phyloP scores from a whole-genome alignment of 2,797 vertebrate species.

The Chaunax sp. region DNA sequence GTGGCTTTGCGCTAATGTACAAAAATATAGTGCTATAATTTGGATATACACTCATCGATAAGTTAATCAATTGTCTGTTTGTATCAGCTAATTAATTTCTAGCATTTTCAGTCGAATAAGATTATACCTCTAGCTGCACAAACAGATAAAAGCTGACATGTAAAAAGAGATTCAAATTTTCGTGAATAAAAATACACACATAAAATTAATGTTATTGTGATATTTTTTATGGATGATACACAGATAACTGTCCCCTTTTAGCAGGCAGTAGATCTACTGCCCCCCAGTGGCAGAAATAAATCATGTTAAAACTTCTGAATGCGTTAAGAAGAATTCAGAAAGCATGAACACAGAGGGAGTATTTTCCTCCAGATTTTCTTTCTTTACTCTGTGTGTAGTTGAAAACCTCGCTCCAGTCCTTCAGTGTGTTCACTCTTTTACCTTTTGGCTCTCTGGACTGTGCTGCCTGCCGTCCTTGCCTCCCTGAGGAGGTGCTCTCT shows the following conservation, averaged over 20 bases:
- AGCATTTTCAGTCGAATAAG: no score
- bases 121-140: no score
- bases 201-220: background rate
- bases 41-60: background rate
- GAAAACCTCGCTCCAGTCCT: background rate
- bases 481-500: conserved; percentile 9
- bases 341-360: background rate
- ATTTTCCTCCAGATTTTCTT: background rate
- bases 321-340: background rate
- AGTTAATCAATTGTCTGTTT: no score
- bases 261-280: conserved; percentile 41
- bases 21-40: background rate
- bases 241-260: no score
- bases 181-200: background rate
- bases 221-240: background rate
- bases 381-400: background rate
- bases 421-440: conserved; percentile 17
- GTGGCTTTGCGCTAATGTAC: conserved; percentile 31
- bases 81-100: no score
- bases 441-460: conserved; percentile 46
- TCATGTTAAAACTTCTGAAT: background rate
- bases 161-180: no score
- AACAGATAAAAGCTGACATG: no score
- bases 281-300: conserved; percentile 54
- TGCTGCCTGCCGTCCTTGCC: background rate